phyloP scores from a whole-genome alignment of 2,888 invertebrate species.

The Ditula angustiorana region DNA sequence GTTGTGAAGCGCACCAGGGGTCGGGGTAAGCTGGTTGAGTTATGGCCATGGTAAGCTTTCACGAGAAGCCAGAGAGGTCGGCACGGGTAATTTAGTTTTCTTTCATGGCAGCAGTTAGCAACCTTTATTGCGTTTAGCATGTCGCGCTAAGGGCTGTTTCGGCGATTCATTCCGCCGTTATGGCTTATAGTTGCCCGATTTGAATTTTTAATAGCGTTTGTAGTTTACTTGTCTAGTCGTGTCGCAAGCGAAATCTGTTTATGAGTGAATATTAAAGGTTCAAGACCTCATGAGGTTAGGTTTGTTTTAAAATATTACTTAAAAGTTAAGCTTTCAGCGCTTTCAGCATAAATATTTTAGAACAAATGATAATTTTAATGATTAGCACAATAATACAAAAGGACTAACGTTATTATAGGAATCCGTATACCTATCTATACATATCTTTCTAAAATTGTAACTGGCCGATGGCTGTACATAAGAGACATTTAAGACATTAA shows the following conservation, averaged over 20 bases:
- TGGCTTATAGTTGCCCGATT: slow-evolving; percentile 28
- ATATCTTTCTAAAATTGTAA: too few relatives aligned
- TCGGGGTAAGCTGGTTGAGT: slow-evolving; percentile 46
- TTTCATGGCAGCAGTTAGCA: slow-evolving; percentile 74
- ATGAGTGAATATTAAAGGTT: too few relatives aligned
- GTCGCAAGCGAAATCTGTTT: neutral
- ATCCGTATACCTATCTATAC: too few relatives aligned
- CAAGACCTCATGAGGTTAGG: too few relatives aligned
- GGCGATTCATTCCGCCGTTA: slow-evolving; percentile 54
- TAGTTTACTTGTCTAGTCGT: slow-evolving; percentile 24
- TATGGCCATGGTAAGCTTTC: slow-evolving; percentile 53
- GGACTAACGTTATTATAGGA: too few relatives aligned
- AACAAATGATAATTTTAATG: too few relatives aligned
- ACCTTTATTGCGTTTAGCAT: slow-evolving; percentile 73
- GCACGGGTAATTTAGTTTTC: slow-evolving; percentile 81
- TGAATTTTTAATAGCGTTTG: slow-evolving; percentile 37
- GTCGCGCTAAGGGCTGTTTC: slow-evolving; percentile 53
- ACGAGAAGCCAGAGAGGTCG: slow-evolving; percentile 74
- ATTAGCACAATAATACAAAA: too few relatives aligned
- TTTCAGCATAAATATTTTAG: too few relatives aligned
- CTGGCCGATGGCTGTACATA: too few relatives aligned
- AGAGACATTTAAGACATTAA: too few relatives aligned
- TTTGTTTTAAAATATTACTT: too few relatives aligned
- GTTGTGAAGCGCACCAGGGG: slow-evolving; percentile 41
- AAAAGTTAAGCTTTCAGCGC: too few relatives aligned